Evolutionary conservation across 2,113 vertebrate genomes (phyloP), one percentile per base, ranked within the genome.

Genomic region (Polypterus bichir): DNA sequence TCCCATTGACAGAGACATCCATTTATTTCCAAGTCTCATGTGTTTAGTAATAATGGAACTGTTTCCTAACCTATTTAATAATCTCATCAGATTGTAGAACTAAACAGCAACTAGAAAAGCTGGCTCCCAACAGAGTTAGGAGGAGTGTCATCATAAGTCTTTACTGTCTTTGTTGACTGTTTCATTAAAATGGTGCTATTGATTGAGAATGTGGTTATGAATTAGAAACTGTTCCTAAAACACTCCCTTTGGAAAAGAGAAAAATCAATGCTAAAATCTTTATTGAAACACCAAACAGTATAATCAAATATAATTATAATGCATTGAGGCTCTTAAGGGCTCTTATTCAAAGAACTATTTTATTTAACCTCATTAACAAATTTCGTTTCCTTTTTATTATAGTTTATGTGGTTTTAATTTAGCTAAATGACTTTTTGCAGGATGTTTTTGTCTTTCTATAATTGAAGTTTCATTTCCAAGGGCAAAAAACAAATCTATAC

Each of bases 301-400:
- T 54, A 46, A 62, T 62, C 6, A 27, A 47, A 54, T 46, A 54
- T 62, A 62, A 62, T 62, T 45, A 54, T 62, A 45, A 62, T 62
- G 61, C 49, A 62, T 62, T 54, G 7, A n/a, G 44, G 44, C 54
- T 62, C 53, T 62, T 54, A 62, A 54, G 51, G 52, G 4, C 54
- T 62, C 9, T 46, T 62, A 62, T 62, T 44, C 3, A 8, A 46
- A n/a, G 49, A 4, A 44, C 52, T 11, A 6, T 49, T 61, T 49
- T 61, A 45, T 7, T 9, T 54, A 47, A 47, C 61, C 61, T 62
- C 47, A 46, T 10, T 54, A 5, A 46, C 46, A 9, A 5, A 4
- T 47, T 53, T 58, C 46, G 6, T 27, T 27, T 5, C 46, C 9
- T 58, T 7, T 58, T 58, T 58, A 44, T 45, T 9, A 7, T 58